Conservation (phyloP, 1,140 invertebrate genomes). For the Macrobrachium rosenbergii region DNA sequence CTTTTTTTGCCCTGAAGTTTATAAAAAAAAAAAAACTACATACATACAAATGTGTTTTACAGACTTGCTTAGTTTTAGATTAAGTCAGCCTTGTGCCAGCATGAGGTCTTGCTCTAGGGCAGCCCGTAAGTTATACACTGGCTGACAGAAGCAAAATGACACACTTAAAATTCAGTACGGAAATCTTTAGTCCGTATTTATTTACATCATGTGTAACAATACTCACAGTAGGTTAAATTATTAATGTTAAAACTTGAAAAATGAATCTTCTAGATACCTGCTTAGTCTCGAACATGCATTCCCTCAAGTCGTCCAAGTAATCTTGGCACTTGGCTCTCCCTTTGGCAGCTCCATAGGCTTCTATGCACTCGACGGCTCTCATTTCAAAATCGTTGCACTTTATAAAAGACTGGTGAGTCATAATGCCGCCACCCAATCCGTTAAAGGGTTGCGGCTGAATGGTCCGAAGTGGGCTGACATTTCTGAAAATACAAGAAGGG, state of each 20-base stretch:
- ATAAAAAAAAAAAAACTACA: no score
- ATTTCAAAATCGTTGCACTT: slow-evolving; percentile 78
- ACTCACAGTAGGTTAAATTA: background rate
- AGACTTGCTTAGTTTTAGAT: no score
- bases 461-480: slow-evolving; percentile 71
- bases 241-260: background rate
- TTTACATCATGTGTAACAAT: background rate
- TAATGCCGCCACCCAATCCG: slow-evolving; percentile 77
- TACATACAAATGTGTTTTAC: no score
- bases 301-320: slow-evolving; percentile 77
- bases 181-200: background rate
- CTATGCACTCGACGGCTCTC: slow-evolving; percentile 79
- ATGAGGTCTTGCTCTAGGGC: no score
- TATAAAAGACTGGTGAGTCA: slow-evolving; percentile 76
- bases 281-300: slow-evolving; percentile 76
- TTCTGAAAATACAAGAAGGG: background rate
- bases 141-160: no score
- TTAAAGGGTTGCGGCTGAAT: slow-evolving; percentile 77
- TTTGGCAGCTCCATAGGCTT: slow-evolving; percentile 79
- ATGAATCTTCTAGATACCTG: slow-evolving; percentile 70
- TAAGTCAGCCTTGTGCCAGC: no score
- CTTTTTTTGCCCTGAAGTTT: no score
- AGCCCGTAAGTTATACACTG: no score
- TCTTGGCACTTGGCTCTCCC: slow-evolving; percentile 75
- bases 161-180: no score